These are phyloP conservation scores for Melozone crissalis DNA, from an alignment of 2,113 vertebrate species.

Conservation along the genomic window DNA sequence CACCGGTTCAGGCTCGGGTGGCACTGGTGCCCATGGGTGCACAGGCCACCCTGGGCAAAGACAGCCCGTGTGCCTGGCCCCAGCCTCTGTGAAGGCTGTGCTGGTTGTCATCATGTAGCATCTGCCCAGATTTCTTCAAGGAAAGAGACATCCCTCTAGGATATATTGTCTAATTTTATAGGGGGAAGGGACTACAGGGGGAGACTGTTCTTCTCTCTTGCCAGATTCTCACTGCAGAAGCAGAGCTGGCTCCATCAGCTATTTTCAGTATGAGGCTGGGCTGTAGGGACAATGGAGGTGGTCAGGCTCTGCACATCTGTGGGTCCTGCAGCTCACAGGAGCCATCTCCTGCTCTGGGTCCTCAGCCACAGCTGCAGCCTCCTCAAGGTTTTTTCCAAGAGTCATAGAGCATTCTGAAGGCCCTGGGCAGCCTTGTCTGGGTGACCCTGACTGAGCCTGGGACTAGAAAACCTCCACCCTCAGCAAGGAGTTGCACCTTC, in stretches of 20 bases:
- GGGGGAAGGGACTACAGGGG: not conserved
- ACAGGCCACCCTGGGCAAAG: not conserved
- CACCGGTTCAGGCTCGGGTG: not conserved
- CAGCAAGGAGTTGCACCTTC: not conserved
- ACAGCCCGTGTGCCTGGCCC: rapidly evolving
- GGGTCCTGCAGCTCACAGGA: not conserved
- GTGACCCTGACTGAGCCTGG: not conserved
- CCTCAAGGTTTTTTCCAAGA: not conserved
- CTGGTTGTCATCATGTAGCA: not conserved
- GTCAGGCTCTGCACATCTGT: not conserved
- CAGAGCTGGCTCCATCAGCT: not conserved
- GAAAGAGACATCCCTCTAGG: not conserved
- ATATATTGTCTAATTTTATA: not conserved
- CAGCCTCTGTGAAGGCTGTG: not conserved
- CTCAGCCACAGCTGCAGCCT: not conserved
- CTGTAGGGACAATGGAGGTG: not conserved
- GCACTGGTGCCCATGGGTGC: not conserved
- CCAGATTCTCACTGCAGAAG: not conserved
- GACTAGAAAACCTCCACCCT: not conserved
- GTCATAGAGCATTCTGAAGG: not conserved
- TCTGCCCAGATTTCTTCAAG: not conserved
- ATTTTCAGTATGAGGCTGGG: not conserved
- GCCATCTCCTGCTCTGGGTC: not conserved
- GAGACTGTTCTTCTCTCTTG: not conserved
- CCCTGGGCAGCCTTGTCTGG: not conserved